phyloP scores from a whole-genome alignment of 2,888 invertebrate species.

The Myathropa florea region DNA sequence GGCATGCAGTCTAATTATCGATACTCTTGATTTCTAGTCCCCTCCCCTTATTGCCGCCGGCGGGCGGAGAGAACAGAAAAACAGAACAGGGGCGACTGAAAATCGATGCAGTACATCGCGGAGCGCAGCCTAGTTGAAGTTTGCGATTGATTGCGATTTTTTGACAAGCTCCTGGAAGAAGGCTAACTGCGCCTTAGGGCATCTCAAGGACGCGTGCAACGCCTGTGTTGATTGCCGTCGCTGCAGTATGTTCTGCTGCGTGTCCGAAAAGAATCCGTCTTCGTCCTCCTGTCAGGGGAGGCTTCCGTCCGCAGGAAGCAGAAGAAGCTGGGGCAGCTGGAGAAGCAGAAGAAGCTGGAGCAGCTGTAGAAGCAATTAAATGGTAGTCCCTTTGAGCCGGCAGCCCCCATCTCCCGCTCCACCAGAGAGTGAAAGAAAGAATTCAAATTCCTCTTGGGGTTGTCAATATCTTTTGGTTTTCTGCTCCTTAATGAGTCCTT shows the following conservation, averaged over 20 bases:
- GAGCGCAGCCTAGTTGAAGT: background rate
- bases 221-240: background rate
- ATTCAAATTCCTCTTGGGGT: conserved; percentile 67
- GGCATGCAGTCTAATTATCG: conserved; percentile 53
- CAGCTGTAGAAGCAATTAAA: conserved; percentile 67
- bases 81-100: background rate
- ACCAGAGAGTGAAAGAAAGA: too few relatives aligned
- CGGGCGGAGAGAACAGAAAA: background rate
- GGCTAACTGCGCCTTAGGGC: background rate
- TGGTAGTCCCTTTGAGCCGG: conserved; percentile 39
- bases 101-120: conserved; percentile 16
- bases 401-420: background rate
- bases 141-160: background rate
- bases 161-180: background rate
- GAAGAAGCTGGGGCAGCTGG: too few relatives aligned
- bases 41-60: conserved; percentile 42
- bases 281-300: conserved; percentile 21
- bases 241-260: background rate
- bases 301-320: too few relatives aligned
- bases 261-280: background rate
- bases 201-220: background rate
- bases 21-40: conserved; percentile 36
- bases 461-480: conserved; percentile 50
- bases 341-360: conserved; percentile 47
- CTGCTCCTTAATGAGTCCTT: conserved; percentile 65